Evolutionary conservation across 2,113 vertebrate genomes (phyloP).

Genomic region (Leptobrachium ailaonicum): DNA sequence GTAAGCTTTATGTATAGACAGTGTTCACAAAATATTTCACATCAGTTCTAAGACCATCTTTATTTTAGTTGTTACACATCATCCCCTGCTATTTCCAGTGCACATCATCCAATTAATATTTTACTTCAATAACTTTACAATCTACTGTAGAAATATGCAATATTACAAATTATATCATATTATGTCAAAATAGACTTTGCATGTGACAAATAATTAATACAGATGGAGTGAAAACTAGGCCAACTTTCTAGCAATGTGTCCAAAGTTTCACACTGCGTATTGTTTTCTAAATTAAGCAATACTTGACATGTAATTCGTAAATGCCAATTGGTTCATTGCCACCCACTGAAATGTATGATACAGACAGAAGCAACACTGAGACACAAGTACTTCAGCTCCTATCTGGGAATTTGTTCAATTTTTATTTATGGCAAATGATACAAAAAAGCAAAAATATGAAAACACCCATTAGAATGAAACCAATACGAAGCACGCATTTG

Average conservation of each 20-base stretch:
- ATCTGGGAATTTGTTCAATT: slow-evolving; percentile 41
- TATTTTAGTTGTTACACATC: no score
- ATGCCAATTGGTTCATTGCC: slow-evolving; percentile 49
- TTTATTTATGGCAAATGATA: slow-evolving; percentile 24
- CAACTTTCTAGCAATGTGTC: slow-evolving; percentile 7
- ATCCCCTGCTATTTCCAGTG: no score
- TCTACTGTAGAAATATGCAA: no score
- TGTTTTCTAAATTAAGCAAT: slow-evolving; percentile 45
- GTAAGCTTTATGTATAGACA: no score
- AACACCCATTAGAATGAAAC: not conserved
- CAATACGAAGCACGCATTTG: not conserved
- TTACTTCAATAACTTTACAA: no score
- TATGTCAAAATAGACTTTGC: not conserved
- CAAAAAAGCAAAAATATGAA: not conserved
- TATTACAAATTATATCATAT: not conserved
- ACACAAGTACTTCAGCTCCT: slow-evolving; percentile 26
- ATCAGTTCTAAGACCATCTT: no score
- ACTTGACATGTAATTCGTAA: slow-evolving; percentile 45
- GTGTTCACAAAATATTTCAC: no score
- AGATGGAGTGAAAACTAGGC: slow-evolving; percentile 22
- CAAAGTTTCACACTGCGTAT: slow-evolving; percentile 17
- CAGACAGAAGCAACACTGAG: slow-evolving; percentile 43
- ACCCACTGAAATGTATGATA: slow-evolving; percentile 33
- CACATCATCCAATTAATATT: no score
- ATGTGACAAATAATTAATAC: slow-evolving; percentile 9